Evolutionary conservation across 2,888 invertebrate species (phyloP).

Genomic region (Thereva unica): DNA sequence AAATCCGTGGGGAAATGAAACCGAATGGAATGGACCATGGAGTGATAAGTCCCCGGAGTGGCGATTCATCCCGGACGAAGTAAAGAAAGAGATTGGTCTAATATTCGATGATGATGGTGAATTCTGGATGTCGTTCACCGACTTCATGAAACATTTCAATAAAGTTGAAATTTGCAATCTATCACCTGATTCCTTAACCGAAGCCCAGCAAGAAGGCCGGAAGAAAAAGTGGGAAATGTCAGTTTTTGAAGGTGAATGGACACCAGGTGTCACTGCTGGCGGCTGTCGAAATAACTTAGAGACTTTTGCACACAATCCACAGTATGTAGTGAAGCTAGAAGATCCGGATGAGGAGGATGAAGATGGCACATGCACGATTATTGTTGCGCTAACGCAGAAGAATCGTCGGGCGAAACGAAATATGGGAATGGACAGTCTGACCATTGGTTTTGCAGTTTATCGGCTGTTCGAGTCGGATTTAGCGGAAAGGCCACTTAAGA

Average conservation of each 20-base stretch:
- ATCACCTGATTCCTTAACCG: slow-evolving; percentile 88
- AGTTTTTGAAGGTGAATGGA: slow-evolving; percentile 93
- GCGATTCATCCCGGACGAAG: slow-evolving; percentile 82
- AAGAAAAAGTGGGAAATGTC: slow-evolving; percentile 93
- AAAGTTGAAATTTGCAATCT: slow-evolving; percentile 93
- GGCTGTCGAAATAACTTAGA: slow-evolving; percentile 92
- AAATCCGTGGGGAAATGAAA: slow-evolving; percentile 95
- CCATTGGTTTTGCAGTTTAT: slow-evolving; percentile 96
- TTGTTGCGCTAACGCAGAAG: slow-evolving; percentile 95
- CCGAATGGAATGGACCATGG: slow-evolving; percentile 95
- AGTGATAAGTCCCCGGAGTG: slow-evolving; percentile 93
- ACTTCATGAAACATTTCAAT: slow-evolving; percentile 81
- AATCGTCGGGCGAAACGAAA: slow-evolving; percentile 87
- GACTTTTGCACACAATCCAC: slow-evolving; percentile 92
- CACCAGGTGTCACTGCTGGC: slow-evolving; percentile 84
- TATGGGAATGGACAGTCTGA: slow-evolving; percentile 88
- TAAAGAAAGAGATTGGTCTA: slow-evolving; percentile 84
- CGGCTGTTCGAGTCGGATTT: slow-evolving; percentile 72
- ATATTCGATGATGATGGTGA: slow-evolving; percentile 93
- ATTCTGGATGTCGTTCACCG: slow-evolving; percentile 96
- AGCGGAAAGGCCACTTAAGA: slow-evolving; percentile 73
- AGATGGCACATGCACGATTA: slow-evolving; percentile 89
- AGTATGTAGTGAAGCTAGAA: slow-evolving; percentile 81
- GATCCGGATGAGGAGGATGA: slow-evolving; percentile 86
- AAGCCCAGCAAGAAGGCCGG: slow-evolving; percentile 68